Conservation (phyloP, 2,797 vertebrate species). For the Galago senegalensis region DNA sequence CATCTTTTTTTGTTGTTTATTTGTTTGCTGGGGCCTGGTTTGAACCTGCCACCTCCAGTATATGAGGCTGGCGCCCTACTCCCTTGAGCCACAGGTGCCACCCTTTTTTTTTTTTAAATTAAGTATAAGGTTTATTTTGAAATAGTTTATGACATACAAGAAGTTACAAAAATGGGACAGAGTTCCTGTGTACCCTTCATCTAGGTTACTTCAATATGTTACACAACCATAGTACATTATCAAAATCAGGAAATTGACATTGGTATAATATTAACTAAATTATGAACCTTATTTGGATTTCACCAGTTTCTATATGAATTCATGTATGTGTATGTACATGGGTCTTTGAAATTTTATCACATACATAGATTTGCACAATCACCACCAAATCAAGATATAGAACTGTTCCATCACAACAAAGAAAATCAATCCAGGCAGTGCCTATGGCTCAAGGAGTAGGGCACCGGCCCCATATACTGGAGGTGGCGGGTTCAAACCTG, state of each 20-base stretch:
- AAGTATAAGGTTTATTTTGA: background rate
- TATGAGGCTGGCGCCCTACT: too few species aligned
- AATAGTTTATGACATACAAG: background rate
- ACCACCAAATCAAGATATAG: background rate
- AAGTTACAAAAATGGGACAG: background rate
- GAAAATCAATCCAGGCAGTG: background rate
- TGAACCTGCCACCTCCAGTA: too few species aligned
- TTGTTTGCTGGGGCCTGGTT: too few species aligned
- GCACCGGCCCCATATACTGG: too few species aligned
- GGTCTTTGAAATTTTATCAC: background rate
- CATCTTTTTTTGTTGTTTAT: background rate
- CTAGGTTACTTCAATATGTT: background rate
- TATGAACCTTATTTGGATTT: background rate
- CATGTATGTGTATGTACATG: background rate
- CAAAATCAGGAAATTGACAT: background rate
- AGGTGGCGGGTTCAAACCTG: too few species aligned
- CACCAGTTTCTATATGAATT: background rate
- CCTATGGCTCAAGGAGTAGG: too few species aligned
- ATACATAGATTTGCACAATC: background rate
- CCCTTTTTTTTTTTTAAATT: background rate
- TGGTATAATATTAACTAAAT: background rate
- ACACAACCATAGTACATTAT: background rate
- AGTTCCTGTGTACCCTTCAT: background rate
- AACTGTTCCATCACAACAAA: background rate
- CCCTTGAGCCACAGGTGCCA: too few species aligned